A percentile compares a stretch with the other conserved stretches of the same genome.
phyloP scores from a whole-genome alignment of 2,113 vertebrate genomes.

The Zosterops pallidus region DNA sequence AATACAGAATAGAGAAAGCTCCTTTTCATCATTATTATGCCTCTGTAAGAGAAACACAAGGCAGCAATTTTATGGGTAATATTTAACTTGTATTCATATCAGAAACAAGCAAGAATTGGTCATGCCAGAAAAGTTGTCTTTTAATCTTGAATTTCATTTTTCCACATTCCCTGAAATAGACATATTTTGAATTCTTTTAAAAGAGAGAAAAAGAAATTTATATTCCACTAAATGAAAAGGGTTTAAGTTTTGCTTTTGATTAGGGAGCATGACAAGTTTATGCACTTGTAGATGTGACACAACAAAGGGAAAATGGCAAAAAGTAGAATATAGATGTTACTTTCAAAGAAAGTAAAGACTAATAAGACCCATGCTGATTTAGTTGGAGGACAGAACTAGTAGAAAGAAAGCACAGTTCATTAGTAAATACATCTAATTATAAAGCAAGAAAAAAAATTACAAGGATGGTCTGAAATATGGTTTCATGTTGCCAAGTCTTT shows the following conservation, averaged over 20 bases:
- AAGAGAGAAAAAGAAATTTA: background rate
- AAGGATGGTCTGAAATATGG: background rate
- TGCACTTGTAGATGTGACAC: background rate
- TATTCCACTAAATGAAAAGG: background rate
- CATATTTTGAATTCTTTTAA: background rate
- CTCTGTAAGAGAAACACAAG: background rate
- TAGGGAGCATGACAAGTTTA: background rate
- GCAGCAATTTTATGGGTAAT: background rate
- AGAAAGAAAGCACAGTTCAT: background rate
- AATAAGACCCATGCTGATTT: background rate
- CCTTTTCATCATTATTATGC: background rate
- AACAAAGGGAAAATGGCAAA: slow-evolving; percentile 1
- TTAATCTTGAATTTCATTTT: background rate
- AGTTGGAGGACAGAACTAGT: background rate
- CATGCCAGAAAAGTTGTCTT: background rate
- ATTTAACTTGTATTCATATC: background rate
- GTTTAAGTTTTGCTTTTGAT: background rate
- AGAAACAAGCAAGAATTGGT: background rate
- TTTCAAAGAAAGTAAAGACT: background rate
- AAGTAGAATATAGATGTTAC: background rate
- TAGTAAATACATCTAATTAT: background rate
- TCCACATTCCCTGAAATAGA: background rate
- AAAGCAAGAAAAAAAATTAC: background rate
- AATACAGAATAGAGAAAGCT: background rate
- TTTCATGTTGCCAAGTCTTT: background rate